phyloP scores from a whole-genome alignment of 2,113 vertebrate genomes.

The Tor tambroides region DNA sequence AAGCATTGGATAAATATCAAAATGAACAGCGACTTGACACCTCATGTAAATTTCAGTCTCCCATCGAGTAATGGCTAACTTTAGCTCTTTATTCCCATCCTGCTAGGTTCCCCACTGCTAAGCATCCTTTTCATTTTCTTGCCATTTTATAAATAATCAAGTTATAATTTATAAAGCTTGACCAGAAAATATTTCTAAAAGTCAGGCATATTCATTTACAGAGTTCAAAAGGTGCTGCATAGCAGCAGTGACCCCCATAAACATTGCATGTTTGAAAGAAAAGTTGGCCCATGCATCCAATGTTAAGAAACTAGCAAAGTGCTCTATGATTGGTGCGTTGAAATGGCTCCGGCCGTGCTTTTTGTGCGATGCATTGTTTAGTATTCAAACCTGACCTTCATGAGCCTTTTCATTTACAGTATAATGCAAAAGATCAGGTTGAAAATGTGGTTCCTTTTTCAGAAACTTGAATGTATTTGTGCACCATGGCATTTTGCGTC shows the following conservation, averaged over 20 bases:
- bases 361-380: neutral
- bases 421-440: conserved; percentile 30
- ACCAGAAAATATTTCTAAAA: neutral
- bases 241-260: neutral
- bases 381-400: conserved; percentile 26
- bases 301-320: neutral
- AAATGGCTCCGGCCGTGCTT: neutral
- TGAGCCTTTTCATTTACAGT: conserved; percentile 14
- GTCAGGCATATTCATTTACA: neutral
- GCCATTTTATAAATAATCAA: neutral
- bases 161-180: neutral
- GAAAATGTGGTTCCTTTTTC: conserved; percentile 16
- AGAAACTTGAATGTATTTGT: conserved; percentile 13
- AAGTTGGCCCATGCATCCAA: neutral
- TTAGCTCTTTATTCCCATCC: neutral
- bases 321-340: neutral
- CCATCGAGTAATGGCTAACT: conserved; percentile 4
- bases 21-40: neutral
- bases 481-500: conserved; percentile 19
- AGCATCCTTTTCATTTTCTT: neutral
- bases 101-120: neutral
- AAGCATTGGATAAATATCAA: neutral
- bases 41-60: neutral
- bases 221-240: neutral
- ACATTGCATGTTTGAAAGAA: neutral